Evolutionary conservation across 2,888 invertebrate species (phyloP), one percentile per base, ranked within the genome.

Genomic region (Elysia crispata): DNA sequence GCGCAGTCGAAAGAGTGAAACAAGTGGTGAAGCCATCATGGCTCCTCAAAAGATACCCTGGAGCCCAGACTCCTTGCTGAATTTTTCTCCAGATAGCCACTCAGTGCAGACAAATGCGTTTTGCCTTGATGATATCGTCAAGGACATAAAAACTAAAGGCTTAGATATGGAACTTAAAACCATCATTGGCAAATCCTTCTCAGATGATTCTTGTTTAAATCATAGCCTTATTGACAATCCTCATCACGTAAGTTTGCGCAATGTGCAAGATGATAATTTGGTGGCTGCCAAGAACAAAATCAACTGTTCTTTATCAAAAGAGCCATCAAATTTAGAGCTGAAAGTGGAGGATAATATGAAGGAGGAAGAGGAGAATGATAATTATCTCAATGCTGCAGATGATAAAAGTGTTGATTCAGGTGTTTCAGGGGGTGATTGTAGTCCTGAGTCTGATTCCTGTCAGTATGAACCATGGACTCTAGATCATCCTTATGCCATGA

Each of bases 41-140:
- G 78, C 78, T 72, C 81, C 72, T 62, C 81, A 81, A 70, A 81
- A 81, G 78, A 78, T 72, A 41, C 76, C 70, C 8, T 80, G 80
- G 80, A 80, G 80, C 70, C 80, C 80, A 70, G 79, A 79, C 8
- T 49, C 79, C 28, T 33, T 80, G 28, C n/a, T 80, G 60, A 41
- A 75, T 28, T 23, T 11, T 41, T 69, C 69, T 70, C 18, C 74
- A 31, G 79, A 74, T 28, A 54, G 67, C 8, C 30, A 57, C 8
- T 5, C 31, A 54, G 64, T 28, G 6, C 74, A 57, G 28, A 62
- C 69, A 20, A 49, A 77, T 30, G 69, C 25, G 23, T 79, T 79
- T 57, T 79, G 74, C 1, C 50, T 79, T 54, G 74, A 74, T 66
- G 79, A 79, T 23, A 57, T 79, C 18, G 74, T 79, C 20, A 30